Conservation (phyloP, 2,797 vertebrate species). For the Tachyglossus aculeatus region DNA sequence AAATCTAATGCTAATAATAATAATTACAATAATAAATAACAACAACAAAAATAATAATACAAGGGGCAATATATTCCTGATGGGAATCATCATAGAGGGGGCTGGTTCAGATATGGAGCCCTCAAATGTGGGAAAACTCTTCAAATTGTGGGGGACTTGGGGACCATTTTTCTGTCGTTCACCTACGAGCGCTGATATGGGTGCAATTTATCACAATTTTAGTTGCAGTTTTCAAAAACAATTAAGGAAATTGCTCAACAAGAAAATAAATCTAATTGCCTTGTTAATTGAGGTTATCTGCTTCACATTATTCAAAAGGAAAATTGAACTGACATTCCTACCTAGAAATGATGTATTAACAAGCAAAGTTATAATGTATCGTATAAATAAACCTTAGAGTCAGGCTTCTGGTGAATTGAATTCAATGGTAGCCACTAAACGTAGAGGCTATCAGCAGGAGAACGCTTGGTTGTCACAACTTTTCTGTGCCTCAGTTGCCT, state of each 20-base stretch:
- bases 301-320: slow-evolving; percentile 67
- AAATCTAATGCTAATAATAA: too few relatives aligned
- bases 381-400: slow-evolving; percentile 17
- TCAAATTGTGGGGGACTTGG: background rate
- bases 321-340: slow-evolving; percentile 67
- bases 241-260: slow-evolving; percentile 66
- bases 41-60: too few relatives aligned
- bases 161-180: background rate
- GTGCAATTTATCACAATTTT: slow-evolving; percentile 64
- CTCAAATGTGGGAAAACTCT: slow-evolving; percentile 2
- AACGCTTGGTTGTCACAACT: too few relatives aligned
- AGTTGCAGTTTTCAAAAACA: slow-evolving; percentile 72
- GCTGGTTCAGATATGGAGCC: background rate
- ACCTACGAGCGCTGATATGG: background rate
- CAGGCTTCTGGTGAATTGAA: slow-evolving; percentile 26
- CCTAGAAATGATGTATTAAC: slow-evolving; percentile 66
- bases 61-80: background rate
- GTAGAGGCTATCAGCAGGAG: too few relatives aligned
- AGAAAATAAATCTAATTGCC: slow-evolving; percentile 68
- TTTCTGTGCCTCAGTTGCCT: too few relatives aligned
- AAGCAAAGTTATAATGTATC: slow-evolving; percentile 61
- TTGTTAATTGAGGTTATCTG: slow-evolving; percentile 70
- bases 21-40: too few relatives aligned
- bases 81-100: background rate
- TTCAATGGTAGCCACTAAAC: background rate